Percentiles rank a stretch among this genome's conserved stretches.
phyloP scores from a whole-genome alignment of 2,888 invertebrate genomes.

The Leptinotarsa haldemani region DNA sequence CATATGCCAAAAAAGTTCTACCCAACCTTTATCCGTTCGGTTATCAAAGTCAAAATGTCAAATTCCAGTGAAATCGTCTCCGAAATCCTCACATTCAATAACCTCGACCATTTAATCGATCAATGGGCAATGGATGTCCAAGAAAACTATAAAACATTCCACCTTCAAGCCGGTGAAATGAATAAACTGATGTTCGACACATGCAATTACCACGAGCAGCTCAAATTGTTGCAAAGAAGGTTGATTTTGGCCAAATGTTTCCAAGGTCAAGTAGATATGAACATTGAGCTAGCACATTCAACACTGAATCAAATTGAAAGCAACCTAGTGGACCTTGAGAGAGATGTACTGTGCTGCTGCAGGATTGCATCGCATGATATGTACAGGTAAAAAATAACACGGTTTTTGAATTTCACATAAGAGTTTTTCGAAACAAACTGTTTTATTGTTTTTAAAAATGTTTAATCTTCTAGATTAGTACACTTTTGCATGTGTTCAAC shows the following conservation, averaged over 20 bases:
- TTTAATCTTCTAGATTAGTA: no score
- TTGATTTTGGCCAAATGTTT: slow-evolving; percentile 15
- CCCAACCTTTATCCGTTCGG: neutral
- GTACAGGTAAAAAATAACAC: neutral
- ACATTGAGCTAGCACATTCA: neutral
- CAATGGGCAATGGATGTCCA: slow-evolving; percentile 6
- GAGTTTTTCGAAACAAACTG: no score
- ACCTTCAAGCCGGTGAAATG: slow-evolving; percentile 1
- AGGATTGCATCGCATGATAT: neutral
- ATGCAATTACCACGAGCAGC: slow-evolving; percentile 4
- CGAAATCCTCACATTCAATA: neutral
- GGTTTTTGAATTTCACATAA: neutral
- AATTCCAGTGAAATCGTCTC: slow-evolving; percentile 9
- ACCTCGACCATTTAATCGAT: slow-evolving; percentile 9
- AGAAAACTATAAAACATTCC: slow-evolving; percentile 8
- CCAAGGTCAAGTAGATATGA: slow-evolving; percentile 16
- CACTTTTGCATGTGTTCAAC: no score
- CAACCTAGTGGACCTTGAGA: neutral
- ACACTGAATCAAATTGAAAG: neutral
- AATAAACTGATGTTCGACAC: slow-evolving; percentile 7
- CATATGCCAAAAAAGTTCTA: neutral
- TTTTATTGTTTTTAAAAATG: no score
- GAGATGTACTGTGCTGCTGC: neutral
- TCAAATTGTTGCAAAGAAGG: neutral
- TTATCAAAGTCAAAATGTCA: neutral